phyloP scores from a whole-genome alignment of 2,888 invertebrate genomes.

The Eupithecia subumbrata region DNA sequence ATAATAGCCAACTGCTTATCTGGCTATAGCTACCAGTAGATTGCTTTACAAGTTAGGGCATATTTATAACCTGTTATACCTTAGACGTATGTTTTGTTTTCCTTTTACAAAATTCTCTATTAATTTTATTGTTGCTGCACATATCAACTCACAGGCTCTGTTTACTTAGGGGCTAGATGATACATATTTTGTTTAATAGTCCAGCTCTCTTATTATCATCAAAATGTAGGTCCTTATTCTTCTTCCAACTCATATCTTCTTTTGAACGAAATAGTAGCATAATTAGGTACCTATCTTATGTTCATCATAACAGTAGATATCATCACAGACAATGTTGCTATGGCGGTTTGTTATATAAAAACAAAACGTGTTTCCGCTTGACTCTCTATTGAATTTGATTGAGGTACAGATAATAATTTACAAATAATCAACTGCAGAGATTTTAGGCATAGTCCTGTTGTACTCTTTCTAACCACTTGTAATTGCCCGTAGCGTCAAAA shows the following conservation, averaged over 20 bases:
- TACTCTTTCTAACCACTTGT: not conserved
- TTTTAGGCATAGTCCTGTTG: not conserved
- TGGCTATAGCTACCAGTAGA: not conserved
- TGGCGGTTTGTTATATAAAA: not conserved
- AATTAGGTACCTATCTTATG: too few relatives aligned
- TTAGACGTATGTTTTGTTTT: not conserved
- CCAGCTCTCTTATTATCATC: not conserved
- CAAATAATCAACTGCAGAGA: not conserved
- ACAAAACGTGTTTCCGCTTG: not conserved
- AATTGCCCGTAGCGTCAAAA: too few relatives aligned
- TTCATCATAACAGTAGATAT: not conserved
- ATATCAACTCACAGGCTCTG: not conserved
- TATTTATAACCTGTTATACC: not conserved
- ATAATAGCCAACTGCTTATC: not conserved
- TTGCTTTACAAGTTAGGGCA: not conserved
- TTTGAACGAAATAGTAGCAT: too few relatives aligned
- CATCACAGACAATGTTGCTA: not conserved
- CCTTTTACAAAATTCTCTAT: not conserved
- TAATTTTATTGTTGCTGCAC: too few relatives aligned
- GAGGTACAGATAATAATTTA: not conserved
- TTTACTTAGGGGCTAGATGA: not conserved
- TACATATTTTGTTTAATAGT: too few relatives aligned
- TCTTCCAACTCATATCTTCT: not conserved
- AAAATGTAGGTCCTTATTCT: not conserved
- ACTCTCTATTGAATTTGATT: conserved; percentile 4